phyloP scores from a whole-genome alignment of 1,140 invertebrate genomes.

The Caenorhabditis brenneri region DNA sequence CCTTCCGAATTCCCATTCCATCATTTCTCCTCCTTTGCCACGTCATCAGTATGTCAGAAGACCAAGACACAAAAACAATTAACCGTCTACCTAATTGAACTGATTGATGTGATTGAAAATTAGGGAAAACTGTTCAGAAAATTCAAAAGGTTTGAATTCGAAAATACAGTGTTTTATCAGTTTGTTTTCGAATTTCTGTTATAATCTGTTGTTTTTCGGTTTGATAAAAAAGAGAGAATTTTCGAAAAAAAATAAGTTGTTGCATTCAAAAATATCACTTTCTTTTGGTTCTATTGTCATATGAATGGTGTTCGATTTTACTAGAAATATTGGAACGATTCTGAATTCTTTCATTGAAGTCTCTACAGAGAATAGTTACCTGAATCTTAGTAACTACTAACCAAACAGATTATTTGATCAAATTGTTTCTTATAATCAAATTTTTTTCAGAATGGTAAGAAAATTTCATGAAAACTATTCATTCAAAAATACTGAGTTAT shows the following conservation, averaged over 20 bases:
- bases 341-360: too few relatives aligned
- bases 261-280: background rate
- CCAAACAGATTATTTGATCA: too few relatives aligned
- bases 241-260: background rate
- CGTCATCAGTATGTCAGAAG: background rate
- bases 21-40: background rate
- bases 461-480: too few relatives aligned
- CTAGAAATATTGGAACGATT: too few relatives aligned
- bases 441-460: too few relatives aligned
- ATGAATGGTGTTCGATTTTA: too few relatives aligned
- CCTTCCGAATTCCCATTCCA: background rate
- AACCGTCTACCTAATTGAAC: background rate
- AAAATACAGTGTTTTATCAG: background rate
- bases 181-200: background rate
- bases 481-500: too few relatives aligned
- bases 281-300: background rate
- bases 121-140: background rate
- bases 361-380: too few relatives aligned
- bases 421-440: too few relatives aligned
- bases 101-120: background rate
- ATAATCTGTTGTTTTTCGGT: background rate
- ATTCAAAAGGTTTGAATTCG: background rate
- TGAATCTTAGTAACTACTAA: too few relatives aligned
- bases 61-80: background rate
- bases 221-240: background rate